Evolutionary conservation across 1,140 invertebrate species (phyloP), one percentile per base, ranked within the genome.

Genomic region (Goniozus legneri): DNA sequence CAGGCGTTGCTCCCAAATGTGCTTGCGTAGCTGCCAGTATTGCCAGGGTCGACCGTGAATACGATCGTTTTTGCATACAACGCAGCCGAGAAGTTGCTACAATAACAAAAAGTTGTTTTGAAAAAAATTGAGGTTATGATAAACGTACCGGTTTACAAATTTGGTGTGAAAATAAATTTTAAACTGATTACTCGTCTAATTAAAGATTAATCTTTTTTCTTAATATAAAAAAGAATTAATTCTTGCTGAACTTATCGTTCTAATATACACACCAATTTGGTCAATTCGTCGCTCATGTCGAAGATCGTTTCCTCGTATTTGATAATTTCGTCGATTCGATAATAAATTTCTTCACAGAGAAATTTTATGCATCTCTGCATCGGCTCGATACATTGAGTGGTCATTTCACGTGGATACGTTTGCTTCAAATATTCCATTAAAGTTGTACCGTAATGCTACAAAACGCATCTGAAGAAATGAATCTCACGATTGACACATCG

Each of bases 301-400:
- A 48, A 32, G 8, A 44, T 8, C 19, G n/a, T n/a, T n/a, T n/a
- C 24, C 24, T 66, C 61, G n/a, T 52, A 38, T 40, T 48, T 34
- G 2, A 41, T 38, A 37, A 64, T 60, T 18, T 56, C 40, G 35
- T 62, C 52, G 50, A 68, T 62, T 44, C 60, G 55, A 2, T 38
- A 47, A 10, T 36, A 46, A 10, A 62, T 51, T 47, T 56, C 52
- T 13, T 57, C 45, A 36, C 51, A 12, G 7, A 67, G 49, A 39
- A 54, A 52, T n/a, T 59, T 52, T n/a, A 65, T 55, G 18, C 62
- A 65, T 20, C 52, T 57, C 15, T 48, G 52, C 15, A 62, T 37
- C 7, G 54, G 43, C 37, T 53, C 32, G 36, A 44, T 46, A 37
- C 54, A 56, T 8, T 55, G 36, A 2, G 36, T 12, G 21, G 54